Evolutionary conservation across 1,140 invertebrate genomes (phyloP), one percentile per base, ranked within the genome.

Genomic region (Drosophila jambulina): DNA sequence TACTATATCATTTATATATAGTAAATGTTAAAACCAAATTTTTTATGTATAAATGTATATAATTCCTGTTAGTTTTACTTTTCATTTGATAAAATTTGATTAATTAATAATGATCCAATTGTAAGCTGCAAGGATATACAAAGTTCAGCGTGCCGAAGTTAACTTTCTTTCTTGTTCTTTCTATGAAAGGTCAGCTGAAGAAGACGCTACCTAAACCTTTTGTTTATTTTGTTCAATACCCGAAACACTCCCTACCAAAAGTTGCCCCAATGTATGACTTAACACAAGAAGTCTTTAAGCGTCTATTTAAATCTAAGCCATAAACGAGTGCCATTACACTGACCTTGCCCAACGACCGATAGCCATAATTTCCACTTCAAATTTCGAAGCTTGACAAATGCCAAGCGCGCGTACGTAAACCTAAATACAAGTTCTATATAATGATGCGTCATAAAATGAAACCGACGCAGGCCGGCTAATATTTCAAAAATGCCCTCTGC

Each of bases 391-490:
- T 64, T 69, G 65, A 60, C 54, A 60, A 43, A 21, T 60, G 38
- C 40, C 23, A 27, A 43, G 23, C 19, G 32, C 36, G 45, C 15
- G 38, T 38, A 51, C 42, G 40, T 71, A 38, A 40, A 40, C 9
- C 29, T 19, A 34, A 25, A 19, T 42, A 49, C 58, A 36, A 60
- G 42, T 72, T 74, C 70, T 74, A 60, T 72, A 43, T 72, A 72
- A 74, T 74, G 70, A 60, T 42, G 21, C 6, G 45, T 38, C 54
- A 72, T 74, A 60, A 51, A 51, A 57, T 71, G 63, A 13, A 45
- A 43, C 10, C 45, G 34, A 25, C 21, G 45, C 29, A 46, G 38
- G 23, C 51, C 34, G 60, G 53, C 56, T 74, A 74, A 72, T 62
- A 75, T 53, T 54, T 19, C n/a, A 40, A 17, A 9, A 34, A 48